phyloP scores from a whole-genome alignment of 2,113 vertebrate genomes.

The Eulemur rufifrons region DNA sequence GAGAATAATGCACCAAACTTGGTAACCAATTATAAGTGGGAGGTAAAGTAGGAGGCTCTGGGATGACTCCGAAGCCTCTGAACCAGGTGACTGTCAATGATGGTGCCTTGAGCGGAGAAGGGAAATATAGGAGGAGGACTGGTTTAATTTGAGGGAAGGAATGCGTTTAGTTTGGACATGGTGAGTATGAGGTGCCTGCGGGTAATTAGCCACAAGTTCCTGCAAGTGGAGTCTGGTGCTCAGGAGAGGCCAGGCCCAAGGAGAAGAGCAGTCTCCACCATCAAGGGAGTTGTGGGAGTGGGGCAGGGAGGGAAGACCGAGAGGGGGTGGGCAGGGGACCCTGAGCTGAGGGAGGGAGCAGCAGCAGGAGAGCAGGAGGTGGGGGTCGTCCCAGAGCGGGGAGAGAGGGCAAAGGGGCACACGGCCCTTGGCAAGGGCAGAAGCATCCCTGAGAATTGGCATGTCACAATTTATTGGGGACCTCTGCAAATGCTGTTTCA shows the following conservation, averaged over 20 bases:
- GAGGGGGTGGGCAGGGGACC: not conserved
- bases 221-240: not conserved
- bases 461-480: not conserved
- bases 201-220: not conserved
- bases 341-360: not conserved
- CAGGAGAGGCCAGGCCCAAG: too few relatives aligned
- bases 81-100: not conserved
- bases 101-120: not conserved
- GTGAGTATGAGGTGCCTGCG: not conserved
- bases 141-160: not conserved
- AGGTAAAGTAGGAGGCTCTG: not conserved
- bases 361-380: not conserved
- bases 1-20: not conserved
- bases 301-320: not conserved
- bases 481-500: not conserved
- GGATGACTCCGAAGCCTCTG: not conserved
- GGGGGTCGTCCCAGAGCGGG: not conserved
- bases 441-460: not conserved
- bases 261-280: not conserved
- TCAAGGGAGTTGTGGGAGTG: not conserved
- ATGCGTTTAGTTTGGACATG: not conserved
- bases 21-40: not conserved
- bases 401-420: too few relatives aligned
- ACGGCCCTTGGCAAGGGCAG: not conserved
- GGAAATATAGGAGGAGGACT: not conserved